phyloP scores from a whole-genome alignment of 2,888 invertebrate genomes.

The Gasteruption jaculator region DNA sequence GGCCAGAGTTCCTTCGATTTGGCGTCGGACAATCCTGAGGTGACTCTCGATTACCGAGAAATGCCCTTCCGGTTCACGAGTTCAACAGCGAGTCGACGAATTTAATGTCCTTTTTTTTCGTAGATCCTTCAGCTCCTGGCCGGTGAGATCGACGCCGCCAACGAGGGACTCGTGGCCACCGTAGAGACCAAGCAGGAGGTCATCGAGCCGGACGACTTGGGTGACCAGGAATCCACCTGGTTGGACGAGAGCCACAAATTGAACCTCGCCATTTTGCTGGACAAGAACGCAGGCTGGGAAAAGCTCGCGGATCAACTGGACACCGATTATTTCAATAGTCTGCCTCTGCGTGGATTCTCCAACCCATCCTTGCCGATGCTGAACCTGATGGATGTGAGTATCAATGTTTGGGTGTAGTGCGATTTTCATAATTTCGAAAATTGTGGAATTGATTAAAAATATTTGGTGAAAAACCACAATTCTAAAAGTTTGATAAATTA shows the following conservation, averaged over 20 bases:
- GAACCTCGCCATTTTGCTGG: conserved; percentile 55
- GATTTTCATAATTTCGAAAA: no score
- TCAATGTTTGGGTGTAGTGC: no score
- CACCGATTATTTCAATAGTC: conserved; percentile 53
- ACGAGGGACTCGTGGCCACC: background rate
- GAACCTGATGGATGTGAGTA: conserved; percentile 49
- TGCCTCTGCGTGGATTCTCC: conserved; percentile 50
- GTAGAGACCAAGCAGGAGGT: conserved; percentile 27
- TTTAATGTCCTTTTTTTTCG: conserved; percentile 9
- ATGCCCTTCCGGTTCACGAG: no score
- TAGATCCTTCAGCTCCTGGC: conserved; percentile 33
- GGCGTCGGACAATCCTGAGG: conserved; percentile 45
- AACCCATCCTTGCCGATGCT: conserved; percentile 59
- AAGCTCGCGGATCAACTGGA: conserved; percentile 56
- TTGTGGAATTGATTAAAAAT: no score
- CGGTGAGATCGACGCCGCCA: background rate
- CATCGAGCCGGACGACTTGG: conserved; percentile 36
- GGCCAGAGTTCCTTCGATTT: conserved; percentile 49
- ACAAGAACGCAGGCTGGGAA: conserved; percentile 59
- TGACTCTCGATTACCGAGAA: conserved; percentile 28
- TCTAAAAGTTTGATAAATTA: no score
- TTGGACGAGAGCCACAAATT: conserved; percentile 45
- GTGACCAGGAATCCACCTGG: conserved; percentile 28
- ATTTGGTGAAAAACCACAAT: no score
- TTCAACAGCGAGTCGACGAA: no score